Conservation (phyloP, 2,113 vertebrate genomes). For the Hassar affinis region DNA sequence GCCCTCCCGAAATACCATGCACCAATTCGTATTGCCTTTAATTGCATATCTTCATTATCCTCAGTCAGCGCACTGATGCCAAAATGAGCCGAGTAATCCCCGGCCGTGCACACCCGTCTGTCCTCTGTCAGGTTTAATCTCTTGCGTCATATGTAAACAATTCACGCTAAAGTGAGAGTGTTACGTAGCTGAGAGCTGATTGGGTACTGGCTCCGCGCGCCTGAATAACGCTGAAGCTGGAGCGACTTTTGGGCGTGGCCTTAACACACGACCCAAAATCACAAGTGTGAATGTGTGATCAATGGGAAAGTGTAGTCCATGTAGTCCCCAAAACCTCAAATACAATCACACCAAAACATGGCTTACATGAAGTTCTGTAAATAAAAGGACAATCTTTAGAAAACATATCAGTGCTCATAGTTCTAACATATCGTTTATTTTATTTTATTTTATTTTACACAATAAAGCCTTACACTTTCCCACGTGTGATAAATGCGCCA, state of each 20-base stretch:
- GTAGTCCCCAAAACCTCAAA: not conserved
- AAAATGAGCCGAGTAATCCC: conserved; percentile 51
- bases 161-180: conserved; percentile 57
- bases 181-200: conserved; percentile 69
- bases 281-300: not conserved
- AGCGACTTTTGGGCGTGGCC: conserved; percentile 16
- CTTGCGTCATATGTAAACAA: conserved; percentile 71
- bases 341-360: not conserved
- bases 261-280: not conserved
- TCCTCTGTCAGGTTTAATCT: conserved; percentile 66
- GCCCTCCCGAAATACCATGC: conserved; percentile 22
- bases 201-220: conserved; percentile 57
- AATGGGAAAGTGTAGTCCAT: not conserved
- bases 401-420: not conserved
- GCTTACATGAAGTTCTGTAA: not conserved
- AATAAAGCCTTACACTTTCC: not conserved
- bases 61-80: conserved; percentile 36
- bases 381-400: not conserved
- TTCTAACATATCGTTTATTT: not conserved
- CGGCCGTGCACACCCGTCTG: conserved; percentile 60
- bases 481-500: not conserved
- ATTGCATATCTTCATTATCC: conserved; percentile 7
- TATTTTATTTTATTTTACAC: not conserved
- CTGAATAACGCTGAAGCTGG: not conserved
- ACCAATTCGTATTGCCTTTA: conserved; percentile 30